Percentiles rank a stretch among this genome's conserved stretches.
phyloP scores from a whole-genome alignment of 1,140 invertebrate species.

The Sinonovacula constricta region DNA sequence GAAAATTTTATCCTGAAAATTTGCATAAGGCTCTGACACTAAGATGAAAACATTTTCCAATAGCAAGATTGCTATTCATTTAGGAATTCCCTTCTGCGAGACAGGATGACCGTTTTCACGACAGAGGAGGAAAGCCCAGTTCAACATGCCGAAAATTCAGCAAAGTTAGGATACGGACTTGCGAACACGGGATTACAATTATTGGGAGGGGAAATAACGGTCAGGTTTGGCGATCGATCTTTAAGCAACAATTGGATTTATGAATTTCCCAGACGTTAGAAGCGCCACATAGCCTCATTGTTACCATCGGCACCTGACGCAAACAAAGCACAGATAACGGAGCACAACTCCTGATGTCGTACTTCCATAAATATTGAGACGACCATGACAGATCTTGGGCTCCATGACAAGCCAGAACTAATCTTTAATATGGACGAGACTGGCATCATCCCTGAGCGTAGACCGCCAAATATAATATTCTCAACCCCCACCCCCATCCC shows the following conservation, averaged over 20 bases:
- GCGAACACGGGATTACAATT: background rate
- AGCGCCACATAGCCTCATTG: background rate
- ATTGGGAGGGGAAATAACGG: background rate
- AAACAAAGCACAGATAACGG: background rate
- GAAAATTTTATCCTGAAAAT: too few relatives aligned
- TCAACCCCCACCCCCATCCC: too few relatives aligned
- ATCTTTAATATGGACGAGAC: slow-evolving; percentile 32
- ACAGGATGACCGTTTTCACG: background rate
- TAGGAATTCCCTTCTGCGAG: too few relatives aligned
- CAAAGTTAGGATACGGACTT: slow-evolving; percentile 7
- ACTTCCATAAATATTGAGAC: background rate
- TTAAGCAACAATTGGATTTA: slow-evolving; percentile 16
- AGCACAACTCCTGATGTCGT: background rate
- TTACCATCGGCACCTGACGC: background rate
- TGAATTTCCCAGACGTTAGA: background rate
- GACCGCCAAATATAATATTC: slow-evolving; percentile 6
- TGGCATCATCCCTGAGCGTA: slow-evolving; percentile 16
- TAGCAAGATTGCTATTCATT: too few relatives aligned
- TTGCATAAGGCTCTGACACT: too few relatives aligned
- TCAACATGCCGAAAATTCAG: slow-evolving; percentile 4
- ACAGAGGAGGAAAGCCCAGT: background rate
- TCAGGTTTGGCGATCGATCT: background rate
- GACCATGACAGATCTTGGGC: background rate
- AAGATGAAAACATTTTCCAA: too few relatives aligned
- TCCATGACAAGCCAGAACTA: slow-evolving; percentile 3